Evolutionary conservation across 2,113 vertebrate species (phyloP), one percentile per base, ranked within the genome.

Genomic region (Chiloscyllium plagiosum): DNA sequence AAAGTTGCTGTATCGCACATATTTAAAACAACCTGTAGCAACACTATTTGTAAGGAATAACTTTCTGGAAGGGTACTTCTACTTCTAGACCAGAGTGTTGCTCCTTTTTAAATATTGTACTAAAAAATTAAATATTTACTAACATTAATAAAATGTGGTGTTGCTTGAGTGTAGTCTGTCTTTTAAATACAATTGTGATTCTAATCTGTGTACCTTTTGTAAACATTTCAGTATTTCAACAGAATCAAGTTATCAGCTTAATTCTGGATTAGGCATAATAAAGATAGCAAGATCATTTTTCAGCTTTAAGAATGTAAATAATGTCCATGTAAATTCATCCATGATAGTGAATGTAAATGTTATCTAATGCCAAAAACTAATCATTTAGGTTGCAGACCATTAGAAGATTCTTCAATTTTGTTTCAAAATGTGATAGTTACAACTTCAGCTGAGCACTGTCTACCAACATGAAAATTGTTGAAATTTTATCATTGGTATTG

Each of bases 111-210:
- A 95, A 95, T 95, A 37, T 42, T 76, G 52, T 90, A 33, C 10
- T 72, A 15, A 95, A 72, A 56, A 56, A 89, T 89, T 50, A 70
- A 72, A 50, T 95, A 42, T 95, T 95, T 95, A 52, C 69, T 70
- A 95, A 76, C 42, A 20, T 72, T 29, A 95, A 94, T 94, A 94
- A 95, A 95, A 95, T 72, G 5, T 76, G 66, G 17, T 76, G 66
- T 69, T 72, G 42, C 52, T 94, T 94, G 50, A 13, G 0, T 5
- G 15, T 95, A 24, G 12, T 17, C 37, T 76, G 68, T 47, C 42
- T 50, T 70, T 95, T 95, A 47, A 69, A 13, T 61, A 37, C 61
- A 68, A 42, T 6, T 90, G 52, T 87, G 47, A 65, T 92, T 13
- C 12, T 65, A 6, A 33, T 65, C 13, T 92, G 7, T 92, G 7